phyloP scores from a whole-genome alignment of 2,797 vertebrate genomes.

The Phataginus tetradactyla region DNA sequence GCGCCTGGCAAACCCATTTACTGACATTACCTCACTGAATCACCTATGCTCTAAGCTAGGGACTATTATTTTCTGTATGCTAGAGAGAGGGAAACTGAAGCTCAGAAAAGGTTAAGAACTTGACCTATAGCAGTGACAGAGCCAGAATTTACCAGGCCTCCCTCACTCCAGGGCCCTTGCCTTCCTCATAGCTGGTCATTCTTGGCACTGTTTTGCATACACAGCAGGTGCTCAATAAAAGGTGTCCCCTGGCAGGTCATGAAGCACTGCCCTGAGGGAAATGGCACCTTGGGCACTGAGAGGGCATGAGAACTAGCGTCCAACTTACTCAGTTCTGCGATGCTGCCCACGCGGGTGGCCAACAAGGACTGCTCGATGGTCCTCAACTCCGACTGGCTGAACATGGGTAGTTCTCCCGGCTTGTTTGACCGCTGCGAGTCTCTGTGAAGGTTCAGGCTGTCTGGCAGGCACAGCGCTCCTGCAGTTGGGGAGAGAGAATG shows the following conservation, averaged over 20 bases:
- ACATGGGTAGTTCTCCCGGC: slow-evolving; percentile 91
- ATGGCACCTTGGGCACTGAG: neutral
- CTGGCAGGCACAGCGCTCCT: slow-evolving; percentile 97
- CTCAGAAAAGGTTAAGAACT: neutral
- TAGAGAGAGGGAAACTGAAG: neutral
- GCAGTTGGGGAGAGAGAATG: neutral
- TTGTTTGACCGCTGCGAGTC: slow-evolving; percentile 94
- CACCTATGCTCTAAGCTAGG: too few species aligned
- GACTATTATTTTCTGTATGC: neutral
- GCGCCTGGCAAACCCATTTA: neutral
- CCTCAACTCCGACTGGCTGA: slow-evolving; percentile 95
- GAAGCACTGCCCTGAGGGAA: neutral
- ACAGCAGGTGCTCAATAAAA: neutral
- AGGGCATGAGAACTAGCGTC: neutral
- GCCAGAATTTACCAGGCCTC: neutral
- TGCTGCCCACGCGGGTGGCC: slow-evolving; percentile 96
- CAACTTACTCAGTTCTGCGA: slow-evolving; percentile 97
- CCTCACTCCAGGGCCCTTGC: rapidly evolving
- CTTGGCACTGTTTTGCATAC: neutral
- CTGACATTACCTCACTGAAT: neutral
- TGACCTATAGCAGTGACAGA: neutral
- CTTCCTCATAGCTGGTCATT: neutral
- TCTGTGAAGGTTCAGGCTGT: slow-evolving; percentile 94
- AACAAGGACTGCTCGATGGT: slow-evolving; percentile 96
- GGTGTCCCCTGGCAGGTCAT: neutral